Base-by-base conservation (phyloP, 23 tunicate species). In the Trididemnum nubilum region DNA sequence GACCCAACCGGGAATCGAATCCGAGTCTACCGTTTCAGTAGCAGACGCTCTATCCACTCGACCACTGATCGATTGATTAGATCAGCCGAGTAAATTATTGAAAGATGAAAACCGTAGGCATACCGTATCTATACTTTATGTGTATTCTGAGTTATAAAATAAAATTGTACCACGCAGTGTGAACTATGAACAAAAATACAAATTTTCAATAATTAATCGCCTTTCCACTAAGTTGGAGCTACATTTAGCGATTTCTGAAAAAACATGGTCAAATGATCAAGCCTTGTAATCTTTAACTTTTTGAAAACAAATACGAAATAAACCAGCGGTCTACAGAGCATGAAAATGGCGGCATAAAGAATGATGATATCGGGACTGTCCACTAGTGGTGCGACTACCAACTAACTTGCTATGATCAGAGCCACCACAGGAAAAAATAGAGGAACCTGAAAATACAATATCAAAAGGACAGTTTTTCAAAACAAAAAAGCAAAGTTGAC, bases 221-320 rank as follows among this genome's bases (percentile, higher is more conserved):
- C 83, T 26, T 84, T 50, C 89, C 96, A 90, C 28, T 85, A 58
- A 18, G 96, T 85, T 5, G 96, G 96, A 0, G 96, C 82, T 0
- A 90, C 96, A 2, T 90, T 82, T 34, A 90, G 33, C 0, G 66
- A 0, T 75, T 80, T 39, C 63, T 90, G 96, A 78, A 90, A 32
- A 23, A 85, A 61, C 69, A 73, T 21, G 31, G 96, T 90, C 33
- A 74, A 32, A 27, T 18, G 51, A 30, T 85, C 89, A 64, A 90
- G 50, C 4, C 96, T 86, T 44, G 96, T 89, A 21, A 85, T 44
- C 0, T 72, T 50, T 24, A 78, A 24, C 32, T 85, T 51, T 61
- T 85, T 85, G 63, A 85, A 77, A 24, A 85, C 89, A 35, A 90
- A 72, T 1, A 85, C 25, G 38, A 65, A 85, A 51, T 90, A 90